Conservation (phyloP, 2,888 invertebrate genomes). For the Plebejus melissa region DNA sequence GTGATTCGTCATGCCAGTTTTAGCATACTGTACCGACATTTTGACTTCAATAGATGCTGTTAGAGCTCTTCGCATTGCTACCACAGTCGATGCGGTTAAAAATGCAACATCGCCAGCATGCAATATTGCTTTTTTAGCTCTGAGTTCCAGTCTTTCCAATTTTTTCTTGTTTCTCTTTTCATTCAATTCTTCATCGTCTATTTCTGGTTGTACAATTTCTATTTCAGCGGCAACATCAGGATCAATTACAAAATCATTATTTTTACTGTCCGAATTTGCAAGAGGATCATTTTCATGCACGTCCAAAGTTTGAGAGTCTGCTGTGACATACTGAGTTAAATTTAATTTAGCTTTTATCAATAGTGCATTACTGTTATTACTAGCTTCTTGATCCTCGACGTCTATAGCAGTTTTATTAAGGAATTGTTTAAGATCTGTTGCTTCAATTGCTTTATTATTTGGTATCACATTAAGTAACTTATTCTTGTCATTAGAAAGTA, state of each 20-base stretch:
- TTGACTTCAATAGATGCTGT: slow-evolving; percentile 72
- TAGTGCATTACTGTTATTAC: slow-evolving; percentile 54
- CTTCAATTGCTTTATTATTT: slow-evolving; percentile 38
- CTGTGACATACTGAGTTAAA: slow-evolving; percentile 48
- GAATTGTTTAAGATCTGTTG: slow-evolving; percentile 52
- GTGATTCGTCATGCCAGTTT: slow-evolving; percentile 69
- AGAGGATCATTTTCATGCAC: slow-evolving; percentile 53
- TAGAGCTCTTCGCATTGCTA: slow-evolving; percentile 67
- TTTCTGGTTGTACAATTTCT: slow-evolving; percentile 63
- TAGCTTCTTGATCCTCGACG: slow-evolving; percentile 48
- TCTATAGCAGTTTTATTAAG: slow-evolving; percentile 67
- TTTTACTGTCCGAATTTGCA: slow-evolving; percentile 61
- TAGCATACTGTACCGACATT: slow-evolving; percentile 69
- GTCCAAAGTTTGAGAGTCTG: slow-evolving; percentile 49
- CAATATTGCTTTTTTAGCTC: slow-evolving; percentile 70
- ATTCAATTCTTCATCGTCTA: slow-evolving; percentile 54
- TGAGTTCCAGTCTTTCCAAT: slow-evolving; percentile 61
- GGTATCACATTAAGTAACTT: slow-evolving; percentile 50
- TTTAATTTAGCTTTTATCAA: slow-evolving; percentile 58
- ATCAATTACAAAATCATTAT: slow-evolving; percentile 52
- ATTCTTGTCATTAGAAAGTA: slow-evolving; percentile 51
- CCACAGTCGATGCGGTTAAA: slow-evolving; percentile 69
- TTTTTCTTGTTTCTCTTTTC: slow-evolving; percentile 62
- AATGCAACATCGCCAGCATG: slow-evolving; percentile 74
- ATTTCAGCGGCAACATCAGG: slow-evolving; percentile 64